Conservation (phyloP, 1,140 invertebrate genomes). For the Coptotermes formosanus region DNA sequence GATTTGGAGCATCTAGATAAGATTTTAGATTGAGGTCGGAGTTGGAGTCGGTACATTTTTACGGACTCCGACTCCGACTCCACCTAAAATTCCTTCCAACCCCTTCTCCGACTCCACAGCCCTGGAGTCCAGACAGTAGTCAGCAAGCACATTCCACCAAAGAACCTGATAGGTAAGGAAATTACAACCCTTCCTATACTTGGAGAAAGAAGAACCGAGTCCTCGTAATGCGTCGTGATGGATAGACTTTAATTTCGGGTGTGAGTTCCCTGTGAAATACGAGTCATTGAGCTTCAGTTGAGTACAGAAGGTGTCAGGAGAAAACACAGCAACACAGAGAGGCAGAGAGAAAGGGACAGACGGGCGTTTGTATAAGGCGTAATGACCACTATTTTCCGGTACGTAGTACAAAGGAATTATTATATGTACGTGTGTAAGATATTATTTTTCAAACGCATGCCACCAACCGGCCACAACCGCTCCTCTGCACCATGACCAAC, state of each 20-base stretch:
- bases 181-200: background rate
- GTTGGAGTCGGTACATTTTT: too few relatives aligned
- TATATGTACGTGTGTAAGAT: background rate
- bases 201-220: background rate
- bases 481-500: background rate
- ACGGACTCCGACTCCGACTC: too few relatives aligned
- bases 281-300: background rate
- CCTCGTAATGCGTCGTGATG: conserved; percentile 13
- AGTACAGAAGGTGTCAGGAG: background rate
- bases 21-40: too few relatives aligned
- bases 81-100: too few relatives aligned
- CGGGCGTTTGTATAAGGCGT: background rate
- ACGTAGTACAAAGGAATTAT: background rate
- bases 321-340: background rate
- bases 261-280: conserved; percentile 7
- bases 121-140: too few relatives aligned
- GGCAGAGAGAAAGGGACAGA: background rate
- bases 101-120: too few relatives aligned
- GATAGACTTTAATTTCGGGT: background rate
- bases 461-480: background rate
- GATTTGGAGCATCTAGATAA: too few relatives aligned
- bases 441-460: too few relatives aligned
- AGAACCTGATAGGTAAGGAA: background rate
- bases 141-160: too few relatives aligned
- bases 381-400: background rate